Base-by-base conservation (phyloP, 2,888 invertebrate genomes). In the Cataglyphis albicans region DNA sequence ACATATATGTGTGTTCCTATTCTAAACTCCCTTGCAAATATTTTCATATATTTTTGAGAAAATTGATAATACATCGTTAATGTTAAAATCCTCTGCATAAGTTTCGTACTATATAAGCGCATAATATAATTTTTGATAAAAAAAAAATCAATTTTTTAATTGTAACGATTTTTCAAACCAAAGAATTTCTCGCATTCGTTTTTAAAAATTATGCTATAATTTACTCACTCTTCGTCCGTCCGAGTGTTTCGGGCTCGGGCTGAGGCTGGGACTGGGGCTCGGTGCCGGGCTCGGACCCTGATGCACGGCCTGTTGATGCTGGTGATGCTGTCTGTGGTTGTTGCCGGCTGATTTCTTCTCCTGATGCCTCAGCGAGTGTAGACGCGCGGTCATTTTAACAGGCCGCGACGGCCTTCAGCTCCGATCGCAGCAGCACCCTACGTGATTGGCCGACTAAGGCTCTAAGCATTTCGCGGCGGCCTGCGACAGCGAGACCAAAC, bases 371-470 rank as follows among this genome's bases (percentile, higher is more conserved):
- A 93, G 92, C 91, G 94, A 94, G 91, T 94, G 94, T 85, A 94
- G 92, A 93, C 94, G 94, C 88, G 94, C 94, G 91, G 94, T 94
- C 94, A 94, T 94, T 87, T 94, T 94, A 94, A 88, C 91, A 93
- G 93, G 94, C 92, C 94, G 89, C 86, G 85, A 87, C 91, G 93
- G 92, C 93, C 94, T 91, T 91, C 87, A 87, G 84, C 81, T 84
- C 64, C 63, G 73, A 85, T 90, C 90, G 89, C 90, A 91, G 91
- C 93, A 92, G 91, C 93, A 92, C 93, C 92, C 92, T 91, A 89
- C 90, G 87, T 92, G 91, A 88, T 88, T 90, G 87, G 81, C 80
- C 87, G 70, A 91, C 91, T 85, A 92, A 93, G 92, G 86, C 91
- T 89, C 92, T 94, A 90, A 92, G 93, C 94, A 94, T 94, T 90